Evolutionary conservation across 2,113 vertebrate species (phyloP).

Genomic region (Eubucco bourcierii): DNA sequence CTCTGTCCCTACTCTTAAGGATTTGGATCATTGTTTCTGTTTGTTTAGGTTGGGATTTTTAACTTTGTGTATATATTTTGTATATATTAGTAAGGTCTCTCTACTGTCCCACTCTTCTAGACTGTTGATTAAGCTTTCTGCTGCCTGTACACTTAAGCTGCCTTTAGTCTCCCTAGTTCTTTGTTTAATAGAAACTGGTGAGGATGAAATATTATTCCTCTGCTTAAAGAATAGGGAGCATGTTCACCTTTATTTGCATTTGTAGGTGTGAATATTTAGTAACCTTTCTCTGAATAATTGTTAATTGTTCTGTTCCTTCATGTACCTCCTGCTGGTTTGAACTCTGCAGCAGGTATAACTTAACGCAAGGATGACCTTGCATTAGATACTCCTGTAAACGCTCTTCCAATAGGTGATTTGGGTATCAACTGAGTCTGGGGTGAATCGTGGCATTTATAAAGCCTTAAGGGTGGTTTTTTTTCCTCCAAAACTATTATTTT

Average conservation of each 20-base stretch:
- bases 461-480: neutral
- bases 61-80: neutral
- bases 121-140: neutral
- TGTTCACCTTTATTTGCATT: neutral
- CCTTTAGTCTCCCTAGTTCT: neutral
- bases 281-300: neutral
- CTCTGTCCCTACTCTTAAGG: neutral
- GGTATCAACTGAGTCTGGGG: neutral
- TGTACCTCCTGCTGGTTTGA: neutral
- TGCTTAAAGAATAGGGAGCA: neutral
- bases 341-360: neutral
- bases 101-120: accelerated
- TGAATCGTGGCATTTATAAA: neutral
- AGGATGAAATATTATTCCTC: neutral
- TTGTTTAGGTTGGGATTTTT: neutral
- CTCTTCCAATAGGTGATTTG: neutral
- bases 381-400: neutral
- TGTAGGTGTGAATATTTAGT: neutral
- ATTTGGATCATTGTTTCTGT: neutral
- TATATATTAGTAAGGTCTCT: neutral
- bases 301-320: neutral
- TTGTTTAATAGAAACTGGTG: neutral
- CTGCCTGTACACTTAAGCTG: neutral
- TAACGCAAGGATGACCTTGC: neutral
- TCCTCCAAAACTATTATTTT: neutral